These are phyloP conservation scores for Lepidurus packardi DNA, from an alignment of 1,140 invertebrate genomes.

Conservation along the genomic window DNA sequence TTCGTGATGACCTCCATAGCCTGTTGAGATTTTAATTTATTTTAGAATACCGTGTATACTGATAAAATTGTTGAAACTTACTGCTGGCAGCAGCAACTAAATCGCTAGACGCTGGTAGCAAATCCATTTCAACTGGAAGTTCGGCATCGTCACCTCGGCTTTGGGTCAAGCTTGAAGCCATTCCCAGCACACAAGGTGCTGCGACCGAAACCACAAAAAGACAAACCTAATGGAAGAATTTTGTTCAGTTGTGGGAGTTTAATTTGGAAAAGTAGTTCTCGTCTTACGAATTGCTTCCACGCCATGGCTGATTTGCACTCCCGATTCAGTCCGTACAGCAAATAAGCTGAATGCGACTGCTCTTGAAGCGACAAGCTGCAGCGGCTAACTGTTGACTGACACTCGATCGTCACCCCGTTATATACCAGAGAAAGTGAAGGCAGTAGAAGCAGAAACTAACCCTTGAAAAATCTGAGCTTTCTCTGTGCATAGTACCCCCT, in stretches of 20 bases:
- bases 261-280: not conserved
- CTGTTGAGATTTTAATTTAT: not conserved
- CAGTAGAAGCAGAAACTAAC: not conserved
- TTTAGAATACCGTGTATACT: not conserved
- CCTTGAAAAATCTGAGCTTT: not conserved
- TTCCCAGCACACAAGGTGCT: not conserved
- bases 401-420: not conserved
- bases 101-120: not conserved
- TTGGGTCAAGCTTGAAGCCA: not conserved
- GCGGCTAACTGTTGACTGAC: not conserved
- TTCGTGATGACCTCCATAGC: not conserved
- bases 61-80: not conserved
- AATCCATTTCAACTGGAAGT: not conserved
- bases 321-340: conserved; percentile 14
- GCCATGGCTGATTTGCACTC: conserved; percentile 1
- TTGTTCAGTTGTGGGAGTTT: not conserved
- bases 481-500: not conserved
- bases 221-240: not conserved
- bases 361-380: conserved; percentile 6
- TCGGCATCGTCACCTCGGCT: conserved; percentile 1
- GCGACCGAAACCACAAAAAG: not conserved
- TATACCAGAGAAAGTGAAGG: conserved; percentile 18
- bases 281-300: not conserved
- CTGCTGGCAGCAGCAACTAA: not conserved
- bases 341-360: conserved; percentile 9